phyloP scores from a whole-genome alignment of 2,113 vertebrate genomes.

The Malurus alboscapulatus region DNA sequence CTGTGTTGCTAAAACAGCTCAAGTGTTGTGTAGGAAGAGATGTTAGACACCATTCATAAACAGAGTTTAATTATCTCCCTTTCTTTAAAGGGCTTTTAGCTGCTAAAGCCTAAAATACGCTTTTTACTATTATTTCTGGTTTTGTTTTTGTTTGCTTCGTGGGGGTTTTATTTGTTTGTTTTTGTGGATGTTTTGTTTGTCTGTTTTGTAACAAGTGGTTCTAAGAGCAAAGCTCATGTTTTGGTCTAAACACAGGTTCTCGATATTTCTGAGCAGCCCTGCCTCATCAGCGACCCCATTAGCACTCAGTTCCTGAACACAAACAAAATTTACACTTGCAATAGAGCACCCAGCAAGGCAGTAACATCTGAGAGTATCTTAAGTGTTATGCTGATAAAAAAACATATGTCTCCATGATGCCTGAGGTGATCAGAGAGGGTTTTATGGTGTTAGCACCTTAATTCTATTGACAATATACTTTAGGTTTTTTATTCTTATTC shows the following conservation, averaged over 20 bases:
- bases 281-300: neutral
- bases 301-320: neutral
- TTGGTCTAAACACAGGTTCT: neutral
- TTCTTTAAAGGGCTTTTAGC: neutral
- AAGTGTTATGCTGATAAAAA: neutral
- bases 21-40: neutral
- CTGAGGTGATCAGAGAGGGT: neutral
- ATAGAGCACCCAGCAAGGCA: neutral
- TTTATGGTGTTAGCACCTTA: neutral
- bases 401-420: neutral
- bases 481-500: neutral
- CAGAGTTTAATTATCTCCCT: neutral
- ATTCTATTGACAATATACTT: neutral
- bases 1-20: neutral
- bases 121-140: neutral
- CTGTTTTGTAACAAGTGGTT: neutral
- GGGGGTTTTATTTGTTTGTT: fast-evolving
- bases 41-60: neutral
- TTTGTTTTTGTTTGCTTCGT: neutral
- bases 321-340: neutral
- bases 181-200: fast-evolving
- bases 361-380: neutral
- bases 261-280: neutral
- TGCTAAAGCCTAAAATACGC: neutral
- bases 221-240: neutral